A percentile compares a stretch with the other conserved stretches of the same genome.
Conservation (phyloP, 2,113 vertebrate species). For the Apodemus speciosus region DNA sequence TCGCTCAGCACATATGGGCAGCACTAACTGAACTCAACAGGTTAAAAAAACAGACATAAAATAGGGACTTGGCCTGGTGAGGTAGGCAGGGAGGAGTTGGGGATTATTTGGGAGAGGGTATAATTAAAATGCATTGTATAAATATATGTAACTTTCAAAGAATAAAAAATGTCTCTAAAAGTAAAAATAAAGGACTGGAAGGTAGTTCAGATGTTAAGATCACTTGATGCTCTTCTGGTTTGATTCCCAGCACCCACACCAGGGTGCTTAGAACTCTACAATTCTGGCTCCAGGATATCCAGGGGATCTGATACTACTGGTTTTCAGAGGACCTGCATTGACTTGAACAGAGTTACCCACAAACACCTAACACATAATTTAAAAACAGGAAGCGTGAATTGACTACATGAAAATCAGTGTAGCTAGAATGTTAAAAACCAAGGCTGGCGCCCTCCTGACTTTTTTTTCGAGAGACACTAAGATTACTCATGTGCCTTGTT, state of each 20-base stretch:
- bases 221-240: no score
- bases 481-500: background rate
- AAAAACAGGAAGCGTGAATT: background rate
- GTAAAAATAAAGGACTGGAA: background rate
- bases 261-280: background rate
- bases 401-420: background rate
- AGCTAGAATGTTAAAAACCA: background rate
- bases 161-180: background rate
- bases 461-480: background rate
- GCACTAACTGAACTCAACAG: no score
- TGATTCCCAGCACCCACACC: background rate
- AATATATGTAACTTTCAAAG: background rate
- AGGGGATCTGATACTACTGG: background rate
- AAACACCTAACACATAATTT: background rate
- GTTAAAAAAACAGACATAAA: background rate
- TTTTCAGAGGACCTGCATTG: no score
- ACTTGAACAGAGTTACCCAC: background rate
- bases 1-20: no score
- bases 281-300: background rate
- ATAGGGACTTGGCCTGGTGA: no score
- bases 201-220: background rate
- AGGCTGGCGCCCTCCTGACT: background rate
- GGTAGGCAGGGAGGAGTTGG: background rate
- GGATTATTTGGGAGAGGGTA: background rate
- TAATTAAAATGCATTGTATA: background rate